These are phyloP conservation scores for Rugalucina vietnamica DNA, from an alignment of 2,888 invertebrate genomes.

Conservation along the genomic window DNA sequence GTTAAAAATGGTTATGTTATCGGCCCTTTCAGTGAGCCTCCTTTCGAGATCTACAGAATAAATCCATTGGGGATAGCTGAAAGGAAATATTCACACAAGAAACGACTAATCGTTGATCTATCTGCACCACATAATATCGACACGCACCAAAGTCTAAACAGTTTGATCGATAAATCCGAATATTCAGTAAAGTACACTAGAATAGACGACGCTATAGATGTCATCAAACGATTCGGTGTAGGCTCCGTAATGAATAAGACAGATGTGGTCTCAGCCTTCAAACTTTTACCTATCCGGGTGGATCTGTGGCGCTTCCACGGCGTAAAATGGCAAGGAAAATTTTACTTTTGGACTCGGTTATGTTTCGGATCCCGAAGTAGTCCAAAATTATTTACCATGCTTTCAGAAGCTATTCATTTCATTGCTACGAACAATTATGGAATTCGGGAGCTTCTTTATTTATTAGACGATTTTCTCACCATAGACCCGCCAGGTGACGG, in stretches of 20 bases:
- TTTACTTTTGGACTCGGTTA: constrained; percentile 40
- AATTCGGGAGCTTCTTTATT: constrained; percentile 30
- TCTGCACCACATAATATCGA: constrained; percentile 53
- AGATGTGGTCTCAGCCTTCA: constrained; percentile 56
- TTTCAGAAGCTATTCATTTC: constrained; percentile 48
- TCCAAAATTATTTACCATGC: constrained; percentile 43
- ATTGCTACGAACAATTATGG: constrained; percentile 45
- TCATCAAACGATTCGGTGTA: constrained; percentile 1
- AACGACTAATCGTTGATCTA: constrained; percentile 55
- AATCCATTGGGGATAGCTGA: constrained; percentile 46
- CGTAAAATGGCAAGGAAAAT: constrained; percentile 48
- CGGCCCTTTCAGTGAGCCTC: constrained; percentile 38
- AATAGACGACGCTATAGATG: background rate
- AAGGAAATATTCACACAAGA: constrained; percentile 51
- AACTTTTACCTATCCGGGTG: constrained; percentile 43
- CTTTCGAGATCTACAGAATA: constrained; percentile 47
- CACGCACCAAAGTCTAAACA: constrained; percentile 46
- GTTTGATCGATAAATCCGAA: constrained; percentile 58
- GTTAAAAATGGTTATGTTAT: constrained; percentile 46
- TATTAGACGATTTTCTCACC: constrained; percentile 53
- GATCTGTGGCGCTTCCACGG: constrained; percentile 41
- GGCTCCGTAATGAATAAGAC: constrained; percentile 39
- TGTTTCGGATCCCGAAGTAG: constrained; percentile 47
- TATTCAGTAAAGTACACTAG: constrained; percentile 33
- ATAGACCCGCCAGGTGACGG: constrained; percentile 1